A percentile compares a stretch with the other conserved stretches of the same genome.
Conservation (phyloP, 2,113 vertebrate species). For the Microcebus ravelobensis region DNA sequence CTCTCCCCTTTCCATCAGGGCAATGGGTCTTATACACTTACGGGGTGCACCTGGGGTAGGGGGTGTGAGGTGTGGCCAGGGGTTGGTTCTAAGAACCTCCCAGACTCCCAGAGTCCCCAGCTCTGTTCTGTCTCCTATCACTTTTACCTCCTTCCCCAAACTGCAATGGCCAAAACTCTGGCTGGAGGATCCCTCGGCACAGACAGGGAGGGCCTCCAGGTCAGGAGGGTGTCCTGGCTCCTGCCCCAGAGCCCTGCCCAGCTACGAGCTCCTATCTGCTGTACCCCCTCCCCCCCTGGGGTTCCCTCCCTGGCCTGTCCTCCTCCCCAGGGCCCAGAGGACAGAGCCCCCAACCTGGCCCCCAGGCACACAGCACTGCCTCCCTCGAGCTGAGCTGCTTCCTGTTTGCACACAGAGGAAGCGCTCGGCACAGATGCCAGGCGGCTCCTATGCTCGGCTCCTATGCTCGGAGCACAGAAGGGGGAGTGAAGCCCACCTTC, state of each 20-base stretch:
- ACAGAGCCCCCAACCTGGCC: neutral
- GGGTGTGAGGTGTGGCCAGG: neutral
- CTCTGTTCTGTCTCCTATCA: neutral
- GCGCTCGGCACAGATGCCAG: neutral
- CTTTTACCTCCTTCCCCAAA: neutral
- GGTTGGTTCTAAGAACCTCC: neutral
- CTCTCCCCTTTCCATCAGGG: neutral
- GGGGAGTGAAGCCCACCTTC: neutral
- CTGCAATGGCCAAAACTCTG: neutral
- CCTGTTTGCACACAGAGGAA: constrained; percentile 61
- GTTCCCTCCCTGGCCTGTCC: neutral
- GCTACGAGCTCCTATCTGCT: neutral
- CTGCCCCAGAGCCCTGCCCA: neutral
- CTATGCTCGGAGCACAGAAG: neutral
- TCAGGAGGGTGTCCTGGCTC: too few species aligned
- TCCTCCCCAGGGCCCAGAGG: neutral
- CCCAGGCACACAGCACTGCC: neutral
- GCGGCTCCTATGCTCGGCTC: neutral
- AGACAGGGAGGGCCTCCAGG: neutral
- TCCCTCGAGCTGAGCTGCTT: constrained; percentile 13
- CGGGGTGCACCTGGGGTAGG: accelerated
- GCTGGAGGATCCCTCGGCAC: neutral
- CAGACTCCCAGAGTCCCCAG: neutral
- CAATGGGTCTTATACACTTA: accelerated
- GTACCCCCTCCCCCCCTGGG: neutral